Percentiles rank a stretch among this genome's conserved stretches.
Conservation (phyloP, 2,113 vertebrate species). For the Anoplopoma fimbria region DNA sequence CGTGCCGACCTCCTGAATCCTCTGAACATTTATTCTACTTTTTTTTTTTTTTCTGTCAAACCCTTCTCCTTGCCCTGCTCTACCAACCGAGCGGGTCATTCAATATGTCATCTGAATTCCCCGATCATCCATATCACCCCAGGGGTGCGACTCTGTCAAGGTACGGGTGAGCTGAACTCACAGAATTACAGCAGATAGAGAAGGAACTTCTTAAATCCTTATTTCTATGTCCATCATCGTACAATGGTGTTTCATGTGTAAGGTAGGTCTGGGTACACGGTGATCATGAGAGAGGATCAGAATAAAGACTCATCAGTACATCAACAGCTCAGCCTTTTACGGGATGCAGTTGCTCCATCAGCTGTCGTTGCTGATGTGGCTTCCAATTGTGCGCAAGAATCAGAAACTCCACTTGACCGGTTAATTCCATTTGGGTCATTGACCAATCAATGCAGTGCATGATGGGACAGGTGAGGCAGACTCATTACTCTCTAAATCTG, state of each 20-base stretch:
- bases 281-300: no score
- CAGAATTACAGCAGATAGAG: constrained; percentile 24
- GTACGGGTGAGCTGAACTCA: constrained; percentile 16
- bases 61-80: constrained; percentile 2
- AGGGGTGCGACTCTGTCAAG: constrained; percentile 13
- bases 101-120: constrained; percentile 64
- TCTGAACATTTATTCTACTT: constrained; percentile 6
- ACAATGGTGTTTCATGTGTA: no score
- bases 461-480: background rate
- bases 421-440: no score
- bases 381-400: no score
- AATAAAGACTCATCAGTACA: no score
- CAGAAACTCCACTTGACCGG: no score
- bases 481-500: background rate
- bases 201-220: background rate
- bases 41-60: background rate
- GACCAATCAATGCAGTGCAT: background rate
- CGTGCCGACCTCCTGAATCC: background rate
- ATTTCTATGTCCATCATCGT: no score
- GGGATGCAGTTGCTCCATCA: no score
- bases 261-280: no score
- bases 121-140: constrained; percentile 50
- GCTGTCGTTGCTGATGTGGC: no score
- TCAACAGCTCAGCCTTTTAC: no score
- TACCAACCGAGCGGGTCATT: constrained; percentile 54